A percentile compares a stretch with the other conserved stretches of the same genome.
Evolutionary conservation across 2,113 vertebrate genomes (phyloP).

Genomic region (Hydrolagus affinis): DNA sequence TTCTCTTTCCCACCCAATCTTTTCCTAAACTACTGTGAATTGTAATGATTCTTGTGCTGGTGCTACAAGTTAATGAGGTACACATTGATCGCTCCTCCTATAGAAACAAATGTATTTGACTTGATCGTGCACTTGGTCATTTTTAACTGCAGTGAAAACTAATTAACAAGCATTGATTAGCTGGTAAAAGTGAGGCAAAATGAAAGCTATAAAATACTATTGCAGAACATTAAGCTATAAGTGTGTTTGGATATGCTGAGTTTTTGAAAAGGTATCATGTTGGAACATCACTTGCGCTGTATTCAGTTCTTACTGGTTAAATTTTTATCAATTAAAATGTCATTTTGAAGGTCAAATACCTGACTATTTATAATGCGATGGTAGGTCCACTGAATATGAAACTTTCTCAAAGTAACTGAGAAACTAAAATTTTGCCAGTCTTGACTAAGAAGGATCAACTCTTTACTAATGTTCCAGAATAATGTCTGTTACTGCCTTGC

Average conservation of each 20-base stretch:
- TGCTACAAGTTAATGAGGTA: slow-evolving; percentile 31
- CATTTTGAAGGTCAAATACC: background rate
- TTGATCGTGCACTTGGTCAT: slow-evolving; percentile 34
- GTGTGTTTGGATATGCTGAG: background rate
- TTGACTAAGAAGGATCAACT: no score
- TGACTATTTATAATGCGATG: background rate
- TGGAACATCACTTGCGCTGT: background rate
- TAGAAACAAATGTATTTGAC: slow-evolving; percentile 35
- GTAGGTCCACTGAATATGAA: background rate
- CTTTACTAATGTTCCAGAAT: no score
- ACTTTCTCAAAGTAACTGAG: background rate
- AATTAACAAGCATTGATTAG: slow-evolving; percentile 31
- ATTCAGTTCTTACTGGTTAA: background rate
- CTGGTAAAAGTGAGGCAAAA: slow-evolving; percentile 12
- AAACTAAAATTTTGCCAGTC: background rate
- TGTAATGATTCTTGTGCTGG: slow-evolving; percentile 8
- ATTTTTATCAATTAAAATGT: background rate
- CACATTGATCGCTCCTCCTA: slow-evolving; percentile 33
- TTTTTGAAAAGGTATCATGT: background rate
- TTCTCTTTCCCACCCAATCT: background rate
- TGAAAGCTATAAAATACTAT: slow-evolving; percentile 10
- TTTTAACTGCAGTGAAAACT: slow-evolving; percentile 33
- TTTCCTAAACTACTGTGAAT: background rate
- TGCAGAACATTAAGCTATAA: background rate
- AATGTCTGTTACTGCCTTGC: slow-evolving; percentile 13